phyloP scores from a whole-genome alignment of 2,113 vertebrate species.

The Tachuris rubrigastra region DNA sequence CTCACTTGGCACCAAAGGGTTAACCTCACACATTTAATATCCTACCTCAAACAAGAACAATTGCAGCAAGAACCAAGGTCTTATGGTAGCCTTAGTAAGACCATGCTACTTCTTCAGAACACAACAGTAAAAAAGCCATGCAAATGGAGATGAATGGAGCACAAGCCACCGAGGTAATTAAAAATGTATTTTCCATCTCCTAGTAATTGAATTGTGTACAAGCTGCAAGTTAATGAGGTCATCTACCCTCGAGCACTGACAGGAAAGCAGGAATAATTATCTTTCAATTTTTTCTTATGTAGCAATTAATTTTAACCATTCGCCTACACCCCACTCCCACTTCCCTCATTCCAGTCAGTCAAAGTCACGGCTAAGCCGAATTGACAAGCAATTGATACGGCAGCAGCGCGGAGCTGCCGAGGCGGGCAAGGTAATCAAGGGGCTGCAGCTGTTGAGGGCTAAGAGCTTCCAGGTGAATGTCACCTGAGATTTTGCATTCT shows the following conservation, averaged over 20 bases:
- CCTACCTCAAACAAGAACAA: conserved; percentile 54
- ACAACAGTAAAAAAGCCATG: conserved; percentile 70
- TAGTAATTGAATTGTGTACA: conserved; percentile 97
- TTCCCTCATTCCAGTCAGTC: conserved; percentile 79
- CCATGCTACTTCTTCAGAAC: conserved; percentile 64
- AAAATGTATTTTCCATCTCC: conserved; percentile 95
- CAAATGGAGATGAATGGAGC: conserved; percentile 89
- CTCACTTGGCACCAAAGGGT: conserved; percentile 19
- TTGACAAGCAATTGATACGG: conserved; percentile 86
- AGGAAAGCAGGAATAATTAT: conserved; percentile 95
- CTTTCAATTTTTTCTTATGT: conserved; percentile 93
- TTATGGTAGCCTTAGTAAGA: conserved; percentile 43
- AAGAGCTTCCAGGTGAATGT: conserved; percentile 87
- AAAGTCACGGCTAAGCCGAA: conserved; percentile 82
- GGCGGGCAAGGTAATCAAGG: conserved; percentile 80
- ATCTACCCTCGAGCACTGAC: conserved; percentile 89
- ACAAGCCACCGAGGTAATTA: conserved; percentile 89
- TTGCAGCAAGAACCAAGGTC: conserved; percentile 25
- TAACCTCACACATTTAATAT: conserved; percentile 50
- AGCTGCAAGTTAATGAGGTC: conserved; percentile 95
- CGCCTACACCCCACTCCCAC: conserved; percentile 74
- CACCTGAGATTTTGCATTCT: conserved; percentile 84
- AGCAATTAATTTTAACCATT: conserved; percentile 95
- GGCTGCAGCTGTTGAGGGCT: conserved; percentile 84
- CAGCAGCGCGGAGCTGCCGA: conserved; percentile 59